Evolutionary conservation across 2,888 invertebrate genomes (phyloP).

Genomic region (Ichneumoninae sp.): DNA sequence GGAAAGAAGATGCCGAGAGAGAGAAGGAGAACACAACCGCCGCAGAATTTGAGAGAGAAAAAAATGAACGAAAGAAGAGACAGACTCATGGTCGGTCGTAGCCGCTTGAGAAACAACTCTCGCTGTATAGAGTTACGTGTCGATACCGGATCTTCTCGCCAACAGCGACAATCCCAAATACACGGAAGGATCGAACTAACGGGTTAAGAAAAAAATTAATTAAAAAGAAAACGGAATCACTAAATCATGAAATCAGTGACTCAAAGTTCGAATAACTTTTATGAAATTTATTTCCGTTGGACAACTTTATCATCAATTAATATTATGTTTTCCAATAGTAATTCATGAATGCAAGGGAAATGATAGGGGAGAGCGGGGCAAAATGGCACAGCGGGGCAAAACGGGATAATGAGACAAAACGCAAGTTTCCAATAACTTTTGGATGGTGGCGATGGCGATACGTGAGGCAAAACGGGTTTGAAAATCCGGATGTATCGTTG

Average conservation of each 20-base stretch:
- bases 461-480: too few relatives aligned
- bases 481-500: too few relatives aligned
- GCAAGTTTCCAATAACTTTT: too few relatives aligned
- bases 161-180: constrained; percentile 27
- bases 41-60: constrained; percentile 29
- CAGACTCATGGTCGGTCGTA: constrained; percentile 68
- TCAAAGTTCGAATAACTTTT: too few relatives aligned
- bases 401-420: too few relatives aligned
- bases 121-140: constrained; percentile 78
- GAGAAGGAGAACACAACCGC: constrained; percentile 28
- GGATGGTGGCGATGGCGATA: too few relatives aligned
- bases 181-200: neutral
- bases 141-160: constrained; percentile 62
- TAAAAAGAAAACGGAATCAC: neutral
- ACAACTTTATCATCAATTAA: too few relatives aligned
- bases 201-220: neutral
- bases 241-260: neutral
- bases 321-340: too few relatives aligned
- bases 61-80: constrained; percentile 12
- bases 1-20: constrained; percentile 61
- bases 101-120: constrained; percentile 81
- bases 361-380: too few relatives aligned
- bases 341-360: too few relatives aligned
- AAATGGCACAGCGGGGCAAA: too few relatives aligned
- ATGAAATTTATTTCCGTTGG: too few relatives aligned